Conservation (phyloP, 1,140 invertebrate genomes). For the Saxidomus purpurata region DNA sequence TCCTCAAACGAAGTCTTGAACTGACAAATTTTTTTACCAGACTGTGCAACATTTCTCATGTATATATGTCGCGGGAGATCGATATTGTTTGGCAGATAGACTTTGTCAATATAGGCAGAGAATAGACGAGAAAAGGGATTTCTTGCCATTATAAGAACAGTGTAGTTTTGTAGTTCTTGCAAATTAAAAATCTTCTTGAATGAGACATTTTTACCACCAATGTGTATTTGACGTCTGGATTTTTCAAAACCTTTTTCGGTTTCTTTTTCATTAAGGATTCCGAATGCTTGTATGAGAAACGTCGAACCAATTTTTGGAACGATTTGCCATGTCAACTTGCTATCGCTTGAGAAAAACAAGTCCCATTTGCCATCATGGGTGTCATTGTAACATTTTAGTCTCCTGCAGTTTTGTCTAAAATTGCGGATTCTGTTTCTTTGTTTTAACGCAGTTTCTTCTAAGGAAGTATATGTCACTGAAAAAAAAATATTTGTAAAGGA, state of each 20-base stretch:
- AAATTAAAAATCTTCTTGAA: neutral
- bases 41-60: neutral
- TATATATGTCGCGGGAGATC: neutral
- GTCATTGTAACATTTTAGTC: neutral
- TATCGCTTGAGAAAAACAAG: neutral
- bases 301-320: neutral
- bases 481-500: no score
- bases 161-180: neutral
- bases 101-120: conserved; percentile 2
- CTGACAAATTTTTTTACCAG: neutral
- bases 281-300: neutral
- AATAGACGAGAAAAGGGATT: neutral
- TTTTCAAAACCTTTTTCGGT: neutral
- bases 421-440: neutral
- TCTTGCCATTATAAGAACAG: neutral
- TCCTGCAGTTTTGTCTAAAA: neutral
- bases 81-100: neutral
- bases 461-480: no score
- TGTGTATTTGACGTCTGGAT: neutral
- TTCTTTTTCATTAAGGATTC: neutral
- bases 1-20: neutral
- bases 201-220: neutral
- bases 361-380: neutral
- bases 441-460: neutral
- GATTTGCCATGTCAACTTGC: neutral